Evolutionary conservation across 2,888 invertebrate genomes (phyloP).

Genomic region (Ecliptopera silaceata): DNA sequence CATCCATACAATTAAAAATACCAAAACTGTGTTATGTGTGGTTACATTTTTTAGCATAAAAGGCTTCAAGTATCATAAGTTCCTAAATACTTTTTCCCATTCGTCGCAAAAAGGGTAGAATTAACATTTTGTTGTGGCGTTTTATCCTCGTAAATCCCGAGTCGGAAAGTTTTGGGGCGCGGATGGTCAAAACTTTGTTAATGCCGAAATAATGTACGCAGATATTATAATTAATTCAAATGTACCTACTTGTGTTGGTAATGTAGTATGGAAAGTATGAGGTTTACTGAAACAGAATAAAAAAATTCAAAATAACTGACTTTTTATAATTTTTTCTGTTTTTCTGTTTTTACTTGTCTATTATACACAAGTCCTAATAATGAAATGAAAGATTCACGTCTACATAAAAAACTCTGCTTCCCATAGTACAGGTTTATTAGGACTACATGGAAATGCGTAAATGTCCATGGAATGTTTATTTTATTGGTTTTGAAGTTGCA

Average conservation of each 20-base stretch:
- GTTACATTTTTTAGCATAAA: slow-evolving; percentile 1
- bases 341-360: too few relatives aligned
- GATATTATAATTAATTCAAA: slow-evolving; percentile 17
- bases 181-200: slow-evolving; percentile 64
- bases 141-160: slow-evolving; percentile 55
- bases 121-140: slow-evolving; percentile 63
- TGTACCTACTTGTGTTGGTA: neutral
- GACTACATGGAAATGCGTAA: too few relatives aligned
- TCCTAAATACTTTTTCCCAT: slow-evolving; percentile 44
- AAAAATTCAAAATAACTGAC: too few relatives aligned
- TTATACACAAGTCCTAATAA: too few relatives aligned
- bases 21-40: neutral
- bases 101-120: slow-evolving; percentile 59
- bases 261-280: slow-evolving; percentile 16
- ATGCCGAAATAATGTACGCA: slow-evolving; percentile 66
- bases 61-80: slow-evolving; percentile 15
- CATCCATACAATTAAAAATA: too few relatives aligned
- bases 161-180: slow-evolving; percentile 56
- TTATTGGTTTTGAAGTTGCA: too few relatives aligned
- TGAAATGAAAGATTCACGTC: too few relatives aligned
- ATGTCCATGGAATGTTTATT: too few relatives aligned
- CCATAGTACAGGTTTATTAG: too few relatives aligned
- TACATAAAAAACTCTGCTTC: too few relatives aligned
- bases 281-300: too few relatives aligned
- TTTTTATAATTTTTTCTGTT: too few relatives aligned